Conservation (phyloP, 2,797 vertebrate species). For the Rhinichthys osculus region DNA sequence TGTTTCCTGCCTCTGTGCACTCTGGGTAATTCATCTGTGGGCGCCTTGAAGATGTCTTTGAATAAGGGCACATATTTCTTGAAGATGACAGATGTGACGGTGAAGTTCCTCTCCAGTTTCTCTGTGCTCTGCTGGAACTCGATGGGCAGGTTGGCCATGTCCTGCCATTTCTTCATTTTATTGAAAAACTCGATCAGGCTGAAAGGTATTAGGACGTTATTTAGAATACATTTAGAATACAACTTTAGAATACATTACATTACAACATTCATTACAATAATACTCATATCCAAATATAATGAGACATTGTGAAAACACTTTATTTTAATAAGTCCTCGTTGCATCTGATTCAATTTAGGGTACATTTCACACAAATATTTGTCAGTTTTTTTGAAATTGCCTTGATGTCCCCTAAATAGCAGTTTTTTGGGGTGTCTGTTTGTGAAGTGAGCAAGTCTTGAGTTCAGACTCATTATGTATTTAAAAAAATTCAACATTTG, state of each 20-base stretch:
- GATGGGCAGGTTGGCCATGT: constrained; percentile 88
- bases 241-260: neutral
- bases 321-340: neutral
- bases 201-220: constrained; percentile 16
- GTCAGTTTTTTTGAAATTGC: no score
- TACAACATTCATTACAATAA: neutral
- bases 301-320: neutral
- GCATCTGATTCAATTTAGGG: neutral
- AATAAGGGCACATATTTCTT: constrained; percentile 97
- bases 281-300: neutral
- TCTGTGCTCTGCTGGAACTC: constrained; percentile 90
- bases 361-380: neutral
- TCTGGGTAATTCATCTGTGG: constrained; percentile 87
- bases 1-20: constrained; percentile 92
- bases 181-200: constrained; percentile 95
- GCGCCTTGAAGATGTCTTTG: constrained; percentile 88
- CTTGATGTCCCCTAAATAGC: neutral
- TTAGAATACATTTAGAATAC: no score
- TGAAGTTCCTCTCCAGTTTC: constrained; percentile 93
- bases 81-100: constrained; percentile 93
- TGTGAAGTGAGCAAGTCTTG: neutral
- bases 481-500: no score
- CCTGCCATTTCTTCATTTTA: constrained; percentile 98
- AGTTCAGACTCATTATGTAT: neutral
- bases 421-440: neutral